Evolutionary conservation across 2,888 invertebrate species (phyloP), one percentile per base, ranked within the genome.

Genomic region (Cheilosia grossa): DNA sequence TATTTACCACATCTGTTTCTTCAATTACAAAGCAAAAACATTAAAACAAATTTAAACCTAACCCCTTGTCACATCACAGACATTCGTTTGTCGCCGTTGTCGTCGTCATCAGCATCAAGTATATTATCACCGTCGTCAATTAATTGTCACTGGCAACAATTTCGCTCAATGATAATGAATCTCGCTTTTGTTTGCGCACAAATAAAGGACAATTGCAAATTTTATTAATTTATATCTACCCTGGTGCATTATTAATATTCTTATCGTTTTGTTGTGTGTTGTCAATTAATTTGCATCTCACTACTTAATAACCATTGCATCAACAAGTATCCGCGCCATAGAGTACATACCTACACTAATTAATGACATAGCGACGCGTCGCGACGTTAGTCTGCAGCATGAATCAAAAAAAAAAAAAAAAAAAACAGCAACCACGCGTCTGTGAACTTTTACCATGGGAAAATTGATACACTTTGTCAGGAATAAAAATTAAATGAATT

Each of bases 221-320:
- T 54, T 67, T 56, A 56, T 30, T 40, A 17, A 54, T 27, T 53
- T 42, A 56, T 49, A 47, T 37, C 10, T 27, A 9, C 15, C 37
- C 49, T 27, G n/a, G 19, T 58, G 51, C 53, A 63, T 54, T 53
- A 61, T 74, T 67, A 69, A 27, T 56, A 82, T 77, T 70, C 59
- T 59, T 75, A 70, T 82, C 40, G 47, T 17, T 58, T 44, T 61
- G 53, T 51, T 53, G 51, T 61, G 44, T 54, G 66, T 67, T 63
- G 27, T 63, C 30, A 75, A 81, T 75, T 69, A 77, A 66, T 82
- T 77, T 77, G 72, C 77, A 77, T 77, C 66, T 77, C 49, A 47
- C n/a, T 53, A 72, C 64, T 75, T 70, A 75, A 75, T 64, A 64
- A 64, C 10, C 24, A 33, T 75, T 58, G 69, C 81, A 74, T 42